Evolutionary conservation across 2,797 vertebrate genomes (phyloP).

Genomic region (Eospalax fontanierii): DNA sequence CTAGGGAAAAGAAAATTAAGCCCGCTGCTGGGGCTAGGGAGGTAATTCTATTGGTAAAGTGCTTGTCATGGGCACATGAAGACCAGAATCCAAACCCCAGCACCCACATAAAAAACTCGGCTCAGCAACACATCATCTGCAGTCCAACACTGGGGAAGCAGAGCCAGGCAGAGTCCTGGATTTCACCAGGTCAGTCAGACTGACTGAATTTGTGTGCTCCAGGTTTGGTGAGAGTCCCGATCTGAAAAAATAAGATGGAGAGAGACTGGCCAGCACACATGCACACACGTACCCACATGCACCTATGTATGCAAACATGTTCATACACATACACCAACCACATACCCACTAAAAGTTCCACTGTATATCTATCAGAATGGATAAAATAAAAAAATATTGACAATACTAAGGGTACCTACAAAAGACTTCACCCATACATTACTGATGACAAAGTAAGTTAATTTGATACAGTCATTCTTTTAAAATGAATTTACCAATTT

Average conservation of each 20-base stretch:
- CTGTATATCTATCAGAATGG: background rate
- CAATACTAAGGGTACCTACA: background rate
- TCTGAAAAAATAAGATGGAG: background rate
- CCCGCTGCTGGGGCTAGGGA: too few relatives aligned
- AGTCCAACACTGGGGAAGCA: too few relatives aligned
- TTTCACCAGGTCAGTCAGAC: too few relatives aligned
- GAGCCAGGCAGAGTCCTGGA: too few relatives aligned
- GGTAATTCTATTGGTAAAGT: too few relatives aligned
- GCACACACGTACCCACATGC: background rate
- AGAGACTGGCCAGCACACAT: too few relatives aligned
- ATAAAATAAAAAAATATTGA: constrained; percentile 15
- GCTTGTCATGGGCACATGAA: too few relatives aligned
- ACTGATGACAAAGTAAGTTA: background rate
- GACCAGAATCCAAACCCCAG: too few relatives aligned
- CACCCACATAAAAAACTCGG: too few relatives aligned
- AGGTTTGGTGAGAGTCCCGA: background rate
- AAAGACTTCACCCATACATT: background rate
- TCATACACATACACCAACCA: background rate
- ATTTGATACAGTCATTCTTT: background rate
- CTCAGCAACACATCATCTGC: too few relatives aligned
- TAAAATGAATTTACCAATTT: background rate
- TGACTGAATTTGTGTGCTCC: background rate
- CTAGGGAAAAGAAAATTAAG: background rate
- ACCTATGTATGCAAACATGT: background rate
- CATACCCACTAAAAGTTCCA: background rate